These are phyloP conservation scores for Lasioglossum leucozonium DNA, from an alignment of 2,888 invertebrate species.

Conservation along the genomic window DNA sequence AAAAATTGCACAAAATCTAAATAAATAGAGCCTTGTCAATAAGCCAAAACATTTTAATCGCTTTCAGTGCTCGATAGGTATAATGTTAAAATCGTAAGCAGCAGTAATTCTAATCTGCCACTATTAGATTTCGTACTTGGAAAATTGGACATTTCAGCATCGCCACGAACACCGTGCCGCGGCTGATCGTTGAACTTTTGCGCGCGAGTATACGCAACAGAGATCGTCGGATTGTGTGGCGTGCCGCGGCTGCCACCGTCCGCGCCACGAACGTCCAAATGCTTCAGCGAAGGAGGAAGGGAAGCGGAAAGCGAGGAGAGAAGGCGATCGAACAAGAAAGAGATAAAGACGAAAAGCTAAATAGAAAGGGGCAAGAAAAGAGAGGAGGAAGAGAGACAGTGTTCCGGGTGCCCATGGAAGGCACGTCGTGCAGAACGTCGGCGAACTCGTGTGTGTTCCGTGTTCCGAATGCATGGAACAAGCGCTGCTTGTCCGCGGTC, in stretches of 20 bases:
- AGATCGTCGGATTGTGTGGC: constrained; percentile 71
- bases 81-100: too few species aligned
- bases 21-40: too few species aligned
- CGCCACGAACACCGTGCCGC: background rate
- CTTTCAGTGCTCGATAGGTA: too few species aligned
- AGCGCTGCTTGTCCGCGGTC: constrained; percentile 80
- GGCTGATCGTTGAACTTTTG: constrained; percentile 57
- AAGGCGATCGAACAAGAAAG: constrained; percentile 46
- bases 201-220: constrained; percentile 64
- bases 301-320: constrained; percentile 34
- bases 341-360: constrained; percentile 52
- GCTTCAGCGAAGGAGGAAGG: constrained; percentile 40
- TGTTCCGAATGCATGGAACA: constrained; percentile 80
- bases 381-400: constrained; percentile 46
- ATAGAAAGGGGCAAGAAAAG: constrained; percentile 27
- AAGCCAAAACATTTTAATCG: too few species aligned
- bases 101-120: too few species aligned
- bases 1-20: too few species aligned
- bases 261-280: constrained; percentile 70
- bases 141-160: too few species aligned
- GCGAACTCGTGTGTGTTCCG: constrained; percentile 78
- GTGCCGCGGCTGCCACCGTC: constrained; percentile 75
- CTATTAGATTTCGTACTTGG: too few species aligned
- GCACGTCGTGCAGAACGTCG: constrained; percentile 71
- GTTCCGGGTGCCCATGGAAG: constrained; percentile 65